These are phyloP conservation scores for Bovichtus diacanthus DNA, from an alignment of 2,797 vertebrate genomes.

Conservation along the genomic window DNA sequence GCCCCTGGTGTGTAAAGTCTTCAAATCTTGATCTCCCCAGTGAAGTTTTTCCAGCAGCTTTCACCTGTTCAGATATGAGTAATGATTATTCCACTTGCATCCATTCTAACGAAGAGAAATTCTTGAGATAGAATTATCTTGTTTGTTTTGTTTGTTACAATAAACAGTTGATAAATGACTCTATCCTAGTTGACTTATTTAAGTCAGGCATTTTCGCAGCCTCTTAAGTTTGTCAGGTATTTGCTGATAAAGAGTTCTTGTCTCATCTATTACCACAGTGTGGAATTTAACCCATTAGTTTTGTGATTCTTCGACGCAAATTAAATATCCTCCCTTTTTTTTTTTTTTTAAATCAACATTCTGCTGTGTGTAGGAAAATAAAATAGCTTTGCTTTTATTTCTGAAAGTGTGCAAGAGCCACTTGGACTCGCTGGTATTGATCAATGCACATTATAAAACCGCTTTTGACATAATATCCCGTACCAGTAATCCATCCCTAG, in stretches of 20 bases:
- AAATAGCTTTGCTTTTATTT: conserved; percentile 6
- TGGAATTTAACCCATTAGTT: not conserved
- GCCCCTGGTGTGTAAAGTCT: too few species aligned
- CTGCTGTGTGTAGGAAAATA: not conserved
- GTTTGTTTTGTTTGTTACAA: not conserved
- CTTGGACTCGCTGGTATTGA: conserved; percentile 8
- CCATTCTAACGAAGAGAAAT: not conserved
- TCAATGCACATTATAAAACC: conserved; percentile 5
- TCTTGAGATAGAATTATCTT: not conserved
- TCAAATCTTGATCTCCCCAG: too few species aligned
- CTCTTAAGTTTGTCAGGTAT: not conserved
- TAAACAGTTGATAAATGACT: not conserved
- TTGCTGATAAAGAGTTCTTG: conserved; percentile 3
- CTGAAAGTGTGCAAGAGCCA: not conserved
- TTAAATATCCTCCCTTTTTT: not conserved
- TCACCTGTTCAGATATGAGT: not conserved
- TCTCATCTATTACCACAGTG: not conserved
- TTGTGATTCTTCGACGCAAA: not conserved
- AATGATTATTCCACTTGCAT: not conserved
- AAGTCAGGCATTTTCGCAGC: not conserved
- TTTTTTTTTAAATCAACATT: conserved; percentile 22
- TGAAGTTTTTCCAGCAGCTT: not conserved
- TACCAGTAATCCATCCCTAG: conserved; percentile 1
- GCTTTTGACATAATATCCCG: conserved; percentile 1
- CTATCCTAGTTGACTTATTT: not conserved